Percentiles rank a stretch among this genome's conserved stretches.
Conservation (phyloP, 2,797 vertebrate species). For the Bufotes viridis region DNA sequence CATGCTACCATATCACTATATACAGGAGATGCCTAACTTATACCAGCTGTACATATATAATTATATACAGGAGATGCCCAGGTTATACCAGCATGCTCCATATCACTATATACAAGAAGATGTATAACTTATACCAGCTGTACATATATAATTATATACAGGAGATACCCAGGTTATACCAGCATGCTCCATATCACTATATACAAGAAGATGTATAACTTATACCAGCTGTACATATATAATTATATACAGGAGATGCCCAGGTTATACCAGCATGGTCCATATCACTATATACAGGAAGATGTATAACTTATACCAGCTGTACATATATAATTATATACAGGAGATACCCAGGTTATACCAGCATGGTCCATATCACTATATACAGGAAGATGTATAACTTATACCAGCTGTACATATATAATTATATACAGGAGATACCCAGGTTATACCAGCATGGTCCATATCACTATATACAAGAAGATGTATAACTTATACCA, state of each 20-base stretch:
- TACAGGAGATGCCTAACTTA: background rate
- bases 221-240: background rate
- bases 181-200: background rate
- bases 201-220: background rate
- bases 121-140: background rate
- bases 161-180: background rate
- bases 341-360: background rate
- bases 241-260: background rate
- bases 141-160: background rate
- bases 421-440: background rate
- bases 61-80: background rate
- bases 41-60: too few species aligned
- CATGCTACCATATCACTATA: background rate
- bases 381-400: background rate
- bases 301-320: background rate
- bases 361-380: background rate
- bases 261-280: background rate
- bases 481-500: background rate
- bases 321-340: background rate
- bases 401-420: background rate
- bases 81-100: background rate
- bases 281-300: background rate
- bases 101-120: background rate
- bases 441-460: background rate
- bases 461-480: background rate